Base-by-base conservation (phyloP, 2,797 vertebrate species). In the Acanthiza pusilla region DNA sequence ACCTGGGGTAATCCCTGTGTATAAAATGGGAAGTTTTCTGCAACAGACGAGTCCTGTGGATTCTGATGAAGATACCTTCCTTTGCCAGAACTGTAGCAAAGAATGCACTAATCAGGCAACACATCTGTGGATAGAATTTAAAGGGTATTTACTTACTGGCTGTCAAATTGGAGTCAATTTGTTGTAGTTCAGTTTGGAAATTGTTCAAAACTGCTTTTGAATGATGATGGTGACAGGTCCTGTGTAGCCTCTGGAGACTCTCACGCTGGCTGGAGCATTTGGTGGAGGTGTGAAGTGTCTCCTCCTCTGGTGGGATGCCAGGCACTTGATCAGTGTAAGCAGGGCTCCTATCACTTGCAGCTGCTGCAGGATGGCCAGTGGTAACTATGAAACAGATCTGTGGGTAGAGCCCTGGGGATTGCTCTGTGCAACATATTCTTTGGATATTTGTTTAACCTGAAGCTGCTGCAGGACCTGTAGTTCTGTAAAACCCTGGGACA, bases 111-210 rank as follows among this genome's bases (percentile, higher is more conserved):
- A 76, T 94, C 58, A 71, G 82, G 53, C 55, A 91, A 23, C 67
- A 71, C 50, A 21, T 79, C 63, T 80, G 62, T 57, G 70, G 32
- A 16, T 83, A n/a, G 42, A 57, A 88, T 85, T 75, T 78, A 72
- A 90, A 68, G 75, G 19, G 48, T 84, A 34, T 88, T 87, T 86
- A 51, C 79, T 93, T 92, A 66, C 76, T 66, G 70, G 32, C 74
- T 94, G 89, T 87, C 58, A 92, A 73, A 94, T 91, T 88, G 86
- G 84, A 95, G 72, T 75, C 29, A 58, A 17, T 91, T 95, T 91
- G 50, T 88, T 78, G 32, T 54, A 48, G 42, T 34, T 91, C 17
- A 7, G 6, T 62, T 20, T 88, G 76, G 73, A 83, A 91, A 26
- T 70, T 67, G 48, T 67, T 90, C 40, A 42, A 5, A 61, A 42